Evolutionary conservation across 2,797 vertebrate species (phyloP).

Genomic region (Emys orbicularis): DNA sequence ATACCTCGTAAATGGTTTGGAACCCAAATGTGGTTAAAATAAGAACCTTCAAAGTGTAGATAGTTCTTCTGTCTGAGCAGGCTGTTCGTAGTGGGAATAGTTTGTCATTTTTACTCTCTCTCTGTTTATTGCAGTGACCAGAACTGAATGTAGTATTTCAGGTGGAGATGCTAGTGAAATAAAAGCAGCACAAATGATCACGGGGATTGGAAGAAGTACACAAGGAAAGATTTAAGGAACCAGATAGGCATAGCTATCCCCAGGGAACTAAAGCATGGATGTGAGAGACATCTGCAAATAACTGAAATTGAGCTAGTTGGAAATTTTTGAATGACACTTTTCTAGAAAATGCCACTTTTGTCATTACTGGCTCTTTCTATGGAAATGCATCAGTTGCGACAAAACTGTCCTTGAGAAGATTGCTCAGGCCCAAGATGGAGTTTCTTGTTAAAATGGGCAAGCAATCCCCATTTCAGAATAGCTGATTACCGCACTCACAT

Average conservation of each 20-base stretch:
- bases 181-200: neutral
- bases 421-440: accelerated
- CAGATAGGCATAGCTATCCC: neutral
- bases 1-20: neutral
- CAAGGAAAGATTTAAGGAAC: neutral
- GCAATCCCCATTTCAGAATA: neutral
- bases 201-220: neutral
- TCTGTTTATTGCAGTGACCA: neutral
- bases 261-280: neutral
- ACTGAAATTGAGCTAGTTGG: neutral
- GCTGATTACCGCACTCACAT: no score
- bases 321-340: neutral
- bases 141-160: neutral
- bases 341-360: neutral
- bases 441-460: neutral
- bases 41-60: neutral
- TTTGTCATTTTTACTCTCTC: constrained; percentile 3
- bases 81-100: neutral
- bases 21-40: neutral
- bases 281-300: neutral
- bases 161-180: neutral
- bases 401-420: neutral
- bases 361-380: neutral
- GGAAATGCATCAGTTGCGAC: neutral
- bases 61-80: neutral